Base-by-base conservation (phyloP, 2,888 invertebrate species). In the Notodonta ziczac region DNA sequence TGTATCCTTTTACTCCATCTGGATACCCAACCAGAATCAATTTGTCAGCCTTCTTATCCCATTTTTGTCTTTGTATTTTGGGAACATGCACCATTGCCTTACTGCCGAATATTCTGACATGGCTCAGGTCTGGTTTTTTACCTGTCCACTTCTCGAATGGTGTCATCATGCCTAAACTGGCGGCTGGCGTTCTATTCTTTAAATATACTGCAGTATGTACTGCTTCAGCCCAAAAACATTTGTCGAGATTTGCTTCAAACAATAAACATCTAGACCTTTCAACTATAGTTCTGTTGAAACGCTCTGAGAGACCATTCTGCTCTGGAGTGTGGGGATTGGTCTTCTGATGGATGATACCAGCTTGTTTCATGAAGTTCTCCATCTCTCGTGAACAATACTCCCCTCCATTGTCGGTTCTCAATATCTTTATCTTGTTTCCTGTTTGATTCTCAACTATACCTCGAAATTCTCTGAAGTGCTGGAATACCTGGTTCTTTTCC, bases 401-500 rank as follows among this genome's bases (percentile, higher is more conserved):
- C 5, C 62, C 61, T 10, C 73, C 73, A 52, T 70, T 74, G 24
- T 73, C 70, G 1, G 67, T 65, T 60, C 73, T 61, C 44, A 75
- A n/a, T 35, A 56, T 12, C n/a, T 58, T 64, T 35, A 64, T 42
- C 2, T 65, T 73, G 0, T 63, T 67, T 54, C 54, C 58, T 4
- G 54, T 68, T 62, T 73, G 72, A 39, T 69, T 73, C 24, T 76
- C 72, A 35, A 72, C 74, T 9, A 69, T n/a, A 40, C 6, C 13
- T 51, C 14, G 40, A 58, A 66, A 71, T 57, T 72, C 62, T 62
- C 64, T 73, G 61, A 70, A 73, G 24, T 52, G 35, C 58, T 59
- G n/a, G 0, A 65, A 58, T 2, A 61, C 74, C 61, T 86, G 75
- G 63, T 70, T 69, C 53, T 78, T 76, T 0, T 62, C 54, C 35